A percentile compares a stretch with the other conserved stretches of the same genome.
phyloP scores from a whole-genome alignment of 2,888 invertebrate species.

The Thecophora atra region DNA sequence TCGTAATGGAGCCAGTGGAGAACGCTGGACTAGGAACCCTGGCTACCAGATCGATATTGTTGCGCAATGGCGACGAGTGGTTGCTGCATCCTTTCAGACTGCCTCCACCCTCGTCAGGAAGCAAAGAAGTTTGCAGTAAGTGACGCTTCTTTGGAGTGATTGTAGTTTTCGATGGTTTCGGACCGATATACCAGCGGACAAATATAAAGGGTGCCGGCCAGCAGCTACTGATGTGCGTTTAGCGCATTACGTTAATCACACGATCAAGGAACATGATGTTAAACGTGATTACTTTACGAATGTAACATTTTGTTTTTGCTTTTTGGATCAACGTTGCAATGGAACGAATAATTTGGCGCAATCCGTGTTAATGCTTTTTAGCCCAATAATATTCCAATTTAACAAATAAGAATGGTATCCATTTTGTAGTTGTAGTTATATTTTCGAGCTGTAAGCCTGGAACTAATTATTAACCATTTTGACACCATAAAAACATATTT shows the following conservation, averaged over 20 bases:
- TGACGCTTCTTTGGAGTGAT: constrained; percentile 62
- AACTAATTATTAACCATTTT: no score
- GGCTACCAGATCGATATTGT: constrained; percentile 50
- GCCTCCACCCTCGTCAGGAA: constrained; percentile 40
- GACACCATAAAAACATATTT: no score
- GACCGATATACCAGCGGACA: constrained; percentile 89
- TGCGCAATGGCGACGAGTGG: constrained; percentile 55
- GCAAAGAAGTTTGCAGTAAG: constrained; percentile 50
- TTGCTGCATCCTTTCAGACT: constrained; percentile 31
- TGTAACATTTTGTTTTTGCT: constrained; percentile 89
- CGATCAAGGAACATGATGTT: constrained; percentile 84
- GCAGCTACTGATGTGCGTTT: constrained; percentile 81
- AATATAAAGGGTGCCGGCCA: constrained; percentile 88
- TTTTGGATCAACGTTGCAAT: constrained; percentile 90
- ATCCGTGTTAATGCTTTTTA: neutral
- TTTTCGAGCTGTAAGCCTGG: no score
- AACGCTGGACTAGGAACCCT: constrained; percentile 55
- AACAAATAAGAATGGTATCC: neutral
- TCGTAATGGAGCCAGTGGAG: constrained; percentile 47
- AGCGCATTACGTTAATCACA: constrained; percentile 88
- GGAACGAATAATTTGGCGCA: constrained; percentile 49
- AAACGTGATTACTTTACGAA: constrained; percentile 83
- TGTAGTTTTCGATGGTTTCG: constrained; percentile 69
- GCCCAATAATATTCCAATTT: neutral
- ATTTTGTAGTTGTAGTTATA: no score